These are phyloP conservation scores for Lagopus muta DNA, from an alignment of 2,113 vertebrate species.

Conservation along the genomic window DNA sequence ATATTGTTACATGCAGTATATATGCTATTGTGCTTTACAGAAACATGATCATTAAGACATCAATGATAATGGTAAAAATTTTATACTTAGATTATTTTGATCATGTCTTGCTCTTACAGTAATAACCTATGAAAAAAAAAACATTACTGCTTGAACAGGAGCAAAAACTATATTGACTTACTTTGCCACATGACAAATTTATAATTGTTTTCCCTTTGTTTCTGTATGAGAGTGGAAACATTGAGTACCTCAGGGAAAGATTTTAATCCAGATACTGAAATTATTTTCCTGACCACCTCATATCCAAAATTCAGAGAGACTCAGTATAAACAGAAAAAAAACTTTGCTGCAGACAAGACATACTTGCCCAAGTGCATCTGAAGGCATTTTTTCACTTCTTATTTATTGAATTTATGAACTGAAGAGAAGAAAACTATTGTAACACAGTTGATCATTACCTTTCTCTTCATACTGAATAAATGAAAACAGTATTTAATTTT, in stretches of 20 bases:
- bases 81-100: neutral
- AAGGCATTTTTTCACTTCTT: neutral
- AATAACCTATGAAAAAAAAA: neutral
- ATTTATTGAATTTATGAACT: neutral
- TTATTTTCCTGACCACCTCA: neutral
- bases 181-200: neutral
- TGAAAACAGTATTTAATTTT: neutral
- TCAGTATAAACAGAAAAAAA: neutral
- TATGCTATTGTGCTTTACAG: neutral
- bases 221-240: neutral
- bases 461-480: neutral
- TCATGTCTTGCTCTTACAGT: neutral
- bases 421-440: neutral
- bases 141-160: neutral
- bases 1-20: neutral
- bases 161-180: neutral
- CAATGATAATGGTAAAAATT: neutral
- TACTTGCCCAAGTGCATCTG: neutral
- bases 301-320: neutral
- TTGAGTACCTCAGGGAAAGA: neutral
- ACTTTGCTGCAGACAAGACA: neutral
- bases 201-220: neutral
- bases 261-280: neutral
- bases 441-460: neutral
- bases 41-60: neutral